Evolutionary conservation across 2,888 invertebrate species (phyloP), one percentile per base, ranked within the genome.

Genomic region (Amiota minor): DNA sequence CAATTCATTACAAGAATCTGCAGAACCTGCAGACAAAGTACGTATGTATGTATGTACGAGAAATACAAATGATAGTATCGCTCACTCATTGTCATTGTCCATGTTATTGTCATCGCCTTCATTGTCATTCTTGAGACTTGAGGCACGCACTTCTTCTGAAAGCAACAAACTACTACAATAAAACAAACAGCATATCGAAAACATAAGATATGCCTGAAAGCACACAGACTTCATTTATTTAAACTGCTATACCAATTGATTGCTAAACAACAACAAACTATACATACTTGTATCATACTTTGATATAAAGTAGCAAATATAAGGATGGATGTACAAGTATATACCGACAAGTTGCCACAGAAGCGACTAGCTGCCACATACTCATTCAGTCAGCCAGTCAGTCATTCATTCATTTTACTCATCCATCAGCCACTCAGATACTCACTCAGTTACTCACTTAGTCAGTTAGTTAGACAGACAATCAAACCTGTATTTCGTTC

Each of bases 211-310:
- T 35, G 53, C 67, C 50, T 68, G 20, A 68, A 50, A 53, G 67
- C 67, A 68, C 67, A 68, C 67, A 53, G 53, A 68, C 67, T 50
- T 18, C 49, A 65, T 65, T 59, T 53, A 53, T 16, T 16, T 35
- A 35, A 35, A 35, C 35, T 35, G 35, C 35, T 35, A n/a, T n/a
- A 35, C 35, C 35, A 35, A 35, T 35, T 35, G 35, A 35, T 35
- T 35, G 35, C 35, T 35, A 35, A 59, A 59, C 23, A 59, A 59
- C 59, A 18, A 16, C 55, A n/a, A 56, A 56, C 55, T 56, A 2
- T 11, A 16, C 59, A 59, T 20, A 53, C 53, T 16, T 1, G n/a
- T 14, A 14, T 53, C n/a, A 53, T 20, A 59, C 59, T n/a, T n/a
- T n/a, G n/a, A n/a, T n/a, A n/a, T n/a, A n/a, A n/a, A n/a, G n/a